Evolutionary conservation across 2,113 vertebrate genomes (phyloP).

Genomic region (Protobothrops flavoviridis): DNA sequence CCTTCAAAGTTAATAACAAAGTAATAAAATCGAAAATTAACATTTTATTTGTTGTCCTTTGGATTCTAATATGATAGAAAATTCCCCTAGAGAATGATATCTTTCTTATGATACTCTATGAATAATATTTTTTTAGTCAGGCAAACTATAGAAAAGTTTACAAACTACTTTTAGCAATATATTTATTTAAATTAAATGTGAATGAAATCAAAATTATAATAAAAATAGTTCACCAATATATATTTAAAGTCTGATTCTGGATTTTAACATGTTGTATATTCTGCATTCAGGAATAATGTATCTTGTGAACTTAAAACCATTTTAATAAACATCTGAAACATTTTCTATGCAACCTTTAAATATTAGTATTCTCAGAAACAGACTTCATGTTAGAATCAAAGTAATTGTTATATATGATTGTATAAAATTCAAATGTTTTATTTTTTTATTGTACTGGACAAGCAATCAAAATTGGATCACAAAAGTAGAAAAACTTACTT

Average conservation of each 20-base stretch:
- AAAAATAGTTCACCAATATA: background rate
- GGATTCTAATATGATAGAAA: background rate
- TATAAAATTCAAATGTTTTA: background rate
- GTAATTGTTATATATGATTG: background rate
- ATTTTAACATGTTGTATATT: background rate
- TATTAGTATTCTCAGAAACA: background rate
- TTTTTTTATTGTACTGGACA: background rate
- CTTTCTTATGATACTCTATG: background rate
- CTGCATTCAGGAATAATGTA: background rate
- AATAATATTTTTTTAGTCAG: slow-evolving; percentile 1
- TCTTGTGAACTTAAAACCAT: background rate
- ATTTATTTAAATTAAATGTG: slow-evolving; percentile 3
- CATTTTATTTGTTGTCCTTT: slow-evolving; percentile 22
- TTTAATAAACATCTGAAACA: no score
- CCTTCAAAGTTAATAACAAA: slow-evolving; percentile 22
- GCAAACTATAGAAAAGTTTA: background rate
- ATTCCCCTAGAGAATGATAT: background rate
- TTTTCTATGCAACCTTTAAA: background rate
- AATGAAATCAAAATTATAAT: slow-evolving; percentile 14
- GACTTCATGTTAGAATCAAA: background rate
- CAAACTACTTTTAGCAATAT: slow-evolving; percentile 12
- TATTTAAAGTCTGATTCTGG: background rate
- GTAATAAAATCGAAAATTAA: slow-evolving; percentile 1
- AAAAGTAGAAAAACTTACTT: background rate
- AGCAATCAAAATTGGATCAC: background rate